phyloP scores from a whole-genome alignment of 2,797 vertebrate species.

The Cossypha caffra region DNA sequence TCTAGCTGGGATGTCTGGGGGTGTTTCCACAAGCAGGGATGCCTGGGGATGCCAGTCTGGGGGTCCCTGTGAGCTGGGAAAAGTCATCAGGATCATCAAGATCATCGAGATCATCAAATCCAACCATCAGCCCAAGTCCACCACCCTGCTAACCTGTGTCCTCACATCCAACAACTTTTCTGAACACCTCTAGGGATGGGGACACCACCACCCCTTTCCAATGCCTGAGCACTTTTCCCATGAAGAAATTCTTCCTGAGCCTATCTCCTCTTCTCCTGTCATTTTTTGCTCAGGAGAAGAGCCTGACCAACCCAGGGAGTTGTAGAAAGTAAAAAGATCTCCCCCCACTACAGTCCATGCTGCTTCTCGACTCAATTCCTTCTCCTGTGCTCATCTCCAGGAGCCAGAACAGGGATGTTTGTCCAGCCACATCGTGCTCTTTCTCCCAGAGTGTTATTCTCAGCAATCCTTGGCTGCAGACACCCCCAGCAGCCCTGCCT shows the following conservation, averaged over 20 bases:
- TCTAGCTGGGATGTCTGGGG: rapidly evolving
- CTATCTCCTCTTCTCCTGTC: neutral
- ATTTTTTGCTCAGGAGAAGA: neutral
- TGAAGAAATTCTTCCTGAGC: neutral
- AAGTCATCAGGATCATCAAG: too few species aligned
- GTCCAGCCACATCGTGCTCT: rapidly evolving
- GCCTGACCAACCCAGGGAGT: neutral
- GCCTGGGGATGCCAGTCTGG: neutral
- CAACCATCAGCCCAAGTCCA: neutral
- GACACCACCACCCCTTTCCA: neutral
- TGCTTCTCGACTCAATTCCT: neutral
- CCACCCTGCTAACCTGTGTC: neutral
- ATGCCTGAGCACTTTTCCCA: neutral
- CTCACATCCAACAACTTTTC: rapidly evolving
- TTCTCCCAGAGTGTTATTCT: rapidly evolving
- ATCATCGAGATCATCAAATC: neutral
- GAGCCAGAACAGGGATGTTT: neutral
- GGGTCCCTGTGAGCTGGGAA: neutral
- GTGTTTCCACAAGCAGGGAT: rapidly evolving
- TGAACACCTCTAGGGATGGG: neutral
- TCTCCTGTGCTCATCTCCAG: neutral
- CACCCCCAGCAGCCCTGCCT: rapidly evolving
- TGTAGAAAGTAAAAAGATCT: rapidly evolving
- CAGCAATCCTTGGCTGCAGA: rapidly evolving
- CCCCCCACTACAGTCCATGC: rapidly evolving